These are phyloP conservation scores for Polyergus mexicanus DNA, from an alignment of 1,140 invertebrate species.

Conservation along the genomic window DNA sequence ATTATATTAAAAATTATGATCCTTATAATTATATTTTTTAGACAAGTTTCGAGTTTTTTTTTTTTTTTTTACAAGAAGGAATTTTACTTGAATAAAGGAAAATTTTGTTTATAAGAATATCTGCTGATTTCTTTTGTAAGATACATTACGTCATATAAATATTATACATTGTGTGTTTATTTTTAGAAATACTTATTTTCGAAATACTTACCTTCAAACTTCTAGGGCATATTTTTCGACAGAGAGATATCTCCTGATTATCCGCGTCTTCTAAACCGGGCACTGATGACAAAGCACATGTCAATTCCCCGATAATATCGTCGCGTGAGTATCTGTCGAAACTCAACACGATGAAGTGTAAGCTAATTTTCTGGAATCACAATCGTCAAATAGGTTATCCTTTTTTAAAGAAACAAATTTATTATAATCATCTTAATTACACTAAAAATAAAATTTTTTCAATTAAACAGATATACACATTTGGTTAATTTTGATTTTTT, in stretches of 20 bases:
- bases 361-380: conserved; percentile 90
- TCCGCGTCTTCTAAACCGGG: conserved; percentile 92
- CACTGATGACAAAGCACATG: conserved; percentile 93
- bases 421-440: background rate
- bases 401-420: background rate
- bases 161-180: background rate
- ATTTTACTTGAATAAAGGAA: no score
- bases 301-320: conserved; percentile 99
- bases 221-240: conserved; percentile 94
- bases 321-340: conserved; percentile 99
- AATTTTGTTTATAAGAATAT: no score
- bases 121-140: background rate
- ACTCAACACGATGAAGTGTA: conserved; percentile 98
- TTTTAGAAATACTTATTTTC: background rate
- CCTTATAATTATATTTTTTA: no score
- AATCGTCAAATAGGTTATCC: conserved; percentile 16
- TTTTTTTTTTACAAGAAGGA: no score
- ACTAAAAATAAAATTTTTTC: no score
- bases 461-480: no score
- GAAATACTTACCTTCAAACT: conserved; percentile 92
- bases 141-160: no score
- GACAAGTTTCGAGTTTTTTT: no score
- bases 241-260: conserved; percentile 92
- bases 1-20: no score
- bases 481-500: no score